Percentiles rank a stretch among this genome's conserved stretches.
Evolutionary conservation across 2,888 invertebrate species (phyloP).

Genomic region (Drosophila niveifrons): DNA sequence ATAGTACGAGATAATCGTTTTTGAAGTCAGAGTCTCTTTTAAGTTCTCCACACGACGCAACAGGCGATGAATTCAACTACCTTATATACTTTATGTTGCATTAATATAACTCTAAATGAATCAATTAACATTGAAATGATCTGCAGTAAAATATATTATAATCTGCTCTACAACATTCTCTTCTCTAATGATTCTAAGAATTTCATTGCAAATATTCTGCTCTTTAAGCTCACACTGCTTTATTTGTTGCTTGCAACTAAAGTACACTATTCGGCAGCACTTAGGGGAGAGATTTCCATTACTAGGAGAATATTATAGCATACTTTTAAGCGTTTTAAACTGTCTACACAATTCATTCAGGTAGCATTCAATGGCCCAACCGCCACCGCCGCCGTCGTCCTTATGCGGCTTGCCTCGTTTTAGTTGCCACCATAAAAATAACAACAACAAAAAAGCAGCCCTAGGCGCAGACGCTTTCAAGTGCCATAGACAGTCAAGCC

Average conservation of each 20-base stretch:
- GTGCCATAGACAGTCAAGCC: slow-evolving; percentile 67
- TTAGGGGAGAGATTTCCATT: background rate
- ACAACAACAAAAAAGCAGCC: slow-evolving; percentile 49
- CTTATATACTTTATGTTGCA: too few species aligned
- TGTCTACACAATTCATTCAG: slow-evolving; percentile 54
- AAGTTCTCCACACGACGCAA: too few species aligned
- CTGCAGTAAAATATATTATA: too few species aligned
- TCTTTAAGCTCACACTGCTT: background rate
- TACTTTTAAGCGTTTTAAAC: slow-evolving; percentile 50
- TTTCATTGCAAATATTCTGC: background rate
- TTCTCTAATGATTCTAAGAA: background rate
- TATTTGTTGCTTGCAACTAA: background rate
- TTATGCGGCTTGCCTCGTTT: slow-evolving; percentile 57
- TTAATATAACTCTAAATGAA: too few species aligned
- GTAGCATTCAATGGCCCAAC: slow-evolving; percentile 30
- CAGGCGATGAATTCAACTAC: too few species aligned
- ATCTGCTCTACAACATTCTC: too few species aligned
- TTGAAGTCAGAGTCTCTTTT: too few species aligned
- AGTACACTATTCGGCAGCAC: background rate
- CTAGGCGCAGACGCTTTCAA: slow-evolving; percentile 78
- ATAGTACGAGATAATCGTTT: too few species aligned
- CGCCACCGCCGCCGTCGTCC: slow-evolving; percentile 11
- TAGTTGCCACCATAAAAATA: slow-evolving; percentile 44
- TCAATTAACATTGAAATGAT: too few species aligned
- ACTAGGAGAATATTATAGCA: slow-evolving; percentile 21